Conservation (phyloP, 23 tunicate species). For the Halocynthia aurantium region DNA sequence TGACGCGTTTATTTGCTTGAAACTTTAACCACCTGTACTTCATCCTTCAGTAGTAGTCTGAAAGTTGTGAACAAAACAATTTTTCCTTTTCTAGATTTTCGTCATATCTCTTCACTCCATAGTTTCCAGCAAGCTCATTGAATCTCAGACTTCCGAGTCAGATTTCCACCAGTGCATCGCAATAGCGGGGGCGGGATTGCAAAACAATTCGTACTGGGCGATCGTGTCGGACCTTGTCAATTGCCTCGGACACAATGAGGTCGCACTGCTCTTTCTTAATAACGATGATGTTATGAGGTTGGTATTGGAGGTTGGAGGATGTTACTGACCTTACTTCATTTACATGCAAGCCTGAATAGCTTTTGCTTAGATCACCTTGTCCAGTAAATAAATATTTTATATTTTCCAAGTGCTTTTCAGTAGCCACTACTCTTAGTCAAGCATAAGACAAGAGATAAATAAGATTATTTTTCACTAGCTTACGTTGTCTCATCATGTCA, state of each 20-base stretch:
- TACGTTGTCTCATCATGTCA: not conserved
- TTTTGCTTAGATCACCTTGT: not conserved
- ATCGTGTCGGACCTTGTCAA: slow-evolving; percentile 89
- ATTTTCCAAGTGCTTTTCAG: not conserved
- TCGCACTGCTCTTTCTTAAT: slow-evolving; percentile 34
- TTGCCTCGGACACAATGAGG: slow-evolving; percentile 59
- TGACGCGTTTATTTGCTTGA: too few relatives aligned
- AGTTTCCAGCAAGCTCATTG: slow-evolving; percentile 19
- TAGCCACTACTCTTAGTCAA: not conserved
- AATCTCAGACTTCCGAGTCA: slow-evolving; percentile 27
- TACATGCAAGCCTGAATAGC: too few relatives aligned
- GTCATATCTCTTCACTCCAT: slow-evolving; percentile 61
- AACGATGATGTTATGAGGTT: slow-evolving; percentile 42
- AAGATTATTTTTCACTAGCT: not conserved
- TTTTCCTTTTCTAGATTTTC: slow-evolving; percentile 48
- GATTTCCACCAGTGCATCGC: slow-evolving; percentile 71
- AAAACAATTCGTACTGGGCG: slow-evolving; percentile 90
- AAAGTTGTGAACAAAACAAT: not conserved
- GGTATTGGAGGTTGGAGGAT: not conserved
- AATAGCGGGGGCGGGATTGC: slow-evolving; percentile 14
- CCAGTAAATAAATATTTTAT: not conserved
- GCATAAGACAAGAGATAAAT: not conserved
- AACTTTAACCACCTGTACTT: too few relatives aligned
- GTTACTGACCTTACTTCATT: too few relatives aligned
- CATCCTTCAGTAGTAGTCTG: not conserved